These are phyloP conservation scores for Iselma pallidipennis DNA, from an alignment of 2,888 invertebrate species.

Conservation along the genomic window DNA sequence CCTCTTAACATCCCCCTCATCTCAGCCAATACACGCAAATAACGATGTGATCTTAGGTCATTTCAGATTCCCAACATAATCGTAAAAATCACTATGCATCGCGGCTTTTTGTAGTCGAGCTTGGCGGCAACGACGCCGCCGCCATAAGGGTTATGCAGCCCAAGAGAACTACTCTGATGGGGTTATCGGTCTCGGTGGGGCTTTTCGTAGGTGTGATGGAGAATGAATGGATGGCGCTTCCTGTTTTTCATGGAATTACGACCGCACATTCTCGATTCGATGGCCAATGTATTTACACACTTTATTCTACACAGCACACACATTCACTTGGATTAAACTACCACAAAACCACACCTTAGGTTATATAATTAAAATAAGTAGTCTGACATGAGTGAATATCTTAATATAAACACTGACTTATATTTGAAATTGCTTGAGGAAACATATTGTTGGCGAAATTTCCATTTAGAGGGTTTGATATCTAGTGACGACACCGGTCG, in stretches of 20 bases:
- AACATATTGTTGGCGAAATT: neutral
- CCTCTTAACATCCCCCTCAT: conserved; percentile 42
- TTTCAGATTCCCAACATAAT: conserved; percentile 52
- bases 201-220: conserved; percentile 54
- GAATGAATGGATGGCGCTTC: conserved; percentile 49
- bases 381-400: neutral
- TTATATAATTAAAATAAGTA: neutral
- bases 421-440: neutral
- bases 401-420: neutral
- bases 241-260: conserved; percentile 50
- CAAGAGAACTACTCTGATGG: conserved; percentile 59
- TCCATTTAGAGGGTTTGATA: neutral
- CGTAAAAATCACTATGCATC: conserved; percentile 59
- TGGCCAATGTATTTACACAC: conserved; percentile 15
- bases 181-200: conserved; percentile 63
- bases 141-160: conserved; percentile 57
- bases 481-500: neutral
- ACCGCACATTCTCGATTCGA: conserved; percentile 45
- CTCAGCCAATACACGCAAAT: conserved; percentile 45
- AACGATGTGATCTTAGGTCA: conserved; percentile 38
- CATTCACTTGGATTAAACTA: neutral
- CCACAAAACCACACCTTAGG: neutral
- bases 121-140: conserved; percentile 34
- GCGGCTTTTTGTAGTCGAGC: conserved; percentile 36
- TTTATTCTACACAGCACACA: neutral